These are phyloP conservation scores for Diadegma fenestrale DNA, from an alignment of 2,888 invertebrate species.

Conservation along the genomic window DNA sequence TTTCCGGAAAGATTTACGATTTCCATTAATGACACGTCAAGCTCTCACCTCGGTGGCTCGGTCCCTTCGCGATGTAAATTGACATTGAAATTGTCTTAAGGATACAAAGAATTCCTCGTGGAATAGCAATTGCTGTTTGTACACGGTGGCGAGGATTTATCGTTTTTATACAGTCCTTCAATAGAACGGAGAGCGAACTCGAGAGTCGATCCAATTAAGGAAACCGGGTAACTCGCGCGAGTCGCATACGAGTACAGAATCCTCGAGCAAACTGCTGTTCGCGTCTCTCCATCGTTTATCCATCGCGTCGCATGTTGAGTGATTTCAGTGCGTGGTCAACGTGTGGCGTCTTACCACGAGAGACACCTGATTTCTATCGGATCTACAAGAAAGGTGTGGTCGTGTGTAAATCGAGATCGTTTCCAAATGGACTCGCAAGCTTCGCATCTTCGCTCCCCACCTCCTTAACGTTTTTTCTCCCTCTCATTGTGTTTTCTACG, in stretches of 20 bases:
- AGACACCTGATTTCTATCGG: slow-evolving; percentile 66
- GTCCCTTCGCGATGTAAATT: slow-evolving; percentile 4
- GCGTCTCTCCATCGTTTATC: slow-evolving; percentile 19
- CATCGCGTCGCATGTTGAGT: background rate
- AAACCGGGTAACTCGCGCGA: slow-evolving; percentile 57
- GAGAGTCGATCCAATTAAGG: slow-evolving; percentile 63
- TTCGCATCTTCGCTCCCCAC: slow-evolving; percentile 24
- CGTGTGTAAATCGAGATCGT: slow-evolving; percentile 37
- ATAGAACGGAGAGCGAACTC: slow-evolving; percentile 32
- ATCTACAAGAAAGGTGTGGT: slow-evolving; percentile 65
- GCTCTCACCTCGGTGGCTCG: slow-evolving; percentile 9
- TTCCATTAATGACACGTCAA: slow-evolving; percentile 20
- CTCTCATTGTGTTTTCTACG: slow-evolving; percentile 35
- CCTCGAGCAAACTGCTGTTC: background rate
- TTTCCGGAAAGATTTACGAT: slow-evolving; percentile 11
- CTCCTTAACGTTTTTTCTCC: background rate
- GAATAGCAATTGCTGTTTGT: slow-evolving; percentile 33
- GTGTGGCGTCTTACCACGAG: slow-evolving; percentile 50
- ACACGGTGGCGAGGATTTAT: slow-evolving; percentile 18
- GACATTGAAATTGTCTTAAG: slow-evolving; percentile 12
- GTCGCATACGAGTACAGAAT: slow-evolving; percentile 27
- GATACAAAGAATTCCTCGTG: slow-evolving; percentile 9
- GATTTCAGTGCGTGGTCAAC: slow-evolving; percentile 34
- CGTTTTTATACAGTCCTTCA: slow-evolving; percentile 6
- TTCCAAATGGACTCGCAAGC: slow-evolving; percentile 48